phyloP scores from a whole-genome alignment of 2,888 invertebrate species.

The Plebejus argus region DNA sequence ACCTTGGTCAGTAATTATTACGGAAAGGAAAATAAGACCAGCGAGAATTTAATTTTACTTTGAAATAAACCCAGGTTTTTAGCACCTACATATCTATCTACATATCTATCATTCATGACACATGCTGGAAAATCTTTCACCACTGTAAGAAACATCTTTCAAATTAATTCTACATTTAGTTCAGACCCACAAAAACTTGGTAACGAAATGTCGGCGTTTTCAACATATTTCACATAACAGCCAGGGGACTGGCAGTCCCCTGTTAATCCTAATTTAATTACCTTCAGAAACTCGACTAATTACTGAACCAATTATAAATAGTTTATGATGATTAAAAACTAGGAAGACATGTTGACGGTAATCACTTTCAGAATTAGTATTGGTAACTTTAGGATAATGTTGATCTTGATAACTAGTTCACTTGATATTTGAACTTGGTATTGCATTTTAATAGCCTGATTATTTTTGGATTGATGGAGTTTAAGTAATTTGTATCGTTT shows the following conservation, averaged over 20 bases:
- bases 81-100: not conserved
- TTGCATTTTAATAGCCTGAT: not conserved
- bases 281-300: constrained; percentile 24
- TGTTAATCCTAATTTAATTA: constrained; percentile 27
- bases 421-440: constrained; percentile 5
- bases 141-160: not conserved
- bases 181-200: constrained; percentile 1
- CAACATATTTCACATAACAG: constrained; percentile 13
- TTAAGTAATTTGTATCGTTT: not conserved
- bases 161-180: constrained; percentile 13
- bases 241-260: not conserved
- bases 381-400: constrained; percentile 1
- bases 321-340: constrained; percentile 21
- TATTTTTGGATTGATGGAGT: not conserved
- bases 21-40: not conserved
- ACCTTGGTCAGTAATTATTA: no score
- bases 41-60: no score
- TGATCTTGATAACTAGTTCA: constrained; percentile 3
- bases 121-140: not conserved
- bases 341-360: not conserved
- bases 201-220: not conserved
- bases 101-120: not conserved
- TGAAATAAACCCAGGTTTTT: no score
- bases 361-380: not conserved
- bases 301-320: constrained; percentile 23